These are phyloP conservation scores for Venturia canescens DNA, from an alignment of 1,140 invertebrate species.

Conservation along the genomic window DNA sequence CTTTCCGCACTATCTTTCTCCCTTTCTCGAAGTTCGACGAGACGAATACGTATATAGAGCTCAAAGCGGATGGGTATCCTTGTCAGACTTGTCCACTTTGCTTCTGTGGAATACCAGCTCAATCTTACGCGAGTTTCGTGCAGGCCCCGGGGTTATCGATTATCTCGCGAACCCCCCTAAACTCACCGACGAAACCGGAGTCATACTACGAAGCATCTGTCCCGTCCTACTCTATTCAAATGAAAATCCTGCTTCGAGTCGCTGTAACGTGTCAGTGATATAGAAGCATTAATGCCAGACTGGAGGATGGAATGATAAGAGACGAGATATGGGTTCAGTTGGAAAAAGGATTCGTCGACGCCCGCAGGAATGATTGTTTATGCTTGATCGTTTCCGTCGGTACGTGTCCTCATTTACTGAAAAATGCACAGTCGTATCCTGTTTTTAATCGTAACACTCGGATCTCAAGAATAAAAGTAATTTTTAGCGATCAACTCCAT, in stretches of 20 bases:
- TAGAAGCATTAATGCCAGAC: neutral
- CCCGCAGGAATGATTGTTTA: too few relatives aligned
- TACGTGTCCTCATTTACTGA: too few relatives aligned
- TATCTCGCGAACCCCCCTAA: neutral
- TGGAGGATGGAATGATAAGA: neutral
- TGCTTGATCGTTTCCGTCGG: too few relatives aligned
- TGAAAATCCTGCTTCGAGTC: constrained; percentile 19
- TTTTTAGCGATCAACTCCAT: neutral
- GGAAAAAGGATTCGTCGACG: too few relatives aligned
- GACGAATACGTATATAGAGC: neutral
- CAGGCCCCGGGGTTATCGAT: constrained; percentile 11
- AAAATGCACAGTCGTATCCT: too few relatives aligned
- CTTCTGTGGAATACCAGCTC: neutral
- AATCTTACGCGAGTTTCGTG: neutral
- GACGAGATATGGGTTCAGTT: neutral
- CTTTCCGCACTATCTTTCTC: neutral
- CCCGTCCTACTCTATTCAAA: constrained; percentile 2
- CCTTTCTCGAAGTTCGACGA: neutral
- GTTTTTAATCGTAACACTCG: too few relatives aligned
- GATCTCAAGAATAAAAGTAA: neutral
- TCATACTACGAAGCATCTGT: neutral
- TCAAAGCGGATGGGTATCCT: constrained; percentile 22
- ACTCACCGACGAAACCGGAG: neutral
- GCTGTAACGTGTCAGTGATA: neutral
- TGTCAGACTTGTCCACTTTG: neutral